Conservation (phyloP, 1,140 invertebrate species). For the Musca domestica region DNA sequence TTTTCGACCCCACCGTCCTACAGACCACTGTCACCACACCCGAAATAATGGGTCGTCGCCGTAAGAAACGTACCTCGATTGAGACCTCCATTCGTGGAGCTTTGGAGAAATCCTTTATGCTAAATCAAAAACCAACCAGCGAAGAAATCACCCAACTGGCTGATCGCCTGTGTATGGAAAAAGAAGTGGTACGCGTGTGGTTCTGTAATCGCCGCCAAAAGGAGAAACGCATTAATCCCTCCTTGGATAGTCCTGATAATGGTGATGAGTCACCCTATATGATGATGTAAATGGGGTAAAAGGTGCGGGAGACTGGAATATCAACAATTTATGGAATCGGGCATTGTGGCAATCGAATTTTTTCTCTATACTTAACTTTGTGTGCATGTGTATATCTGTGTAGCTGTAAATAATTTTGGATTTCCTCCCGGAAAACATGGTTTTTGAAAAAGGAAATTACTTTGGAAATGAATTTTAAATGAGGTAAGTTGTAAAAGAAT, state of each 20-base stretch:
- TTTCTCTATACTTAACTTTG: background rate
- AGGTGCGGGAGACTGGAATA: background rate
- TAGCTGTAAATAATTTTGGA: background rate
- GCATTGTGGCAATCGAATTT: conserved; percentile 18
- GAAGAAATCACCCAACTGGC: conserved; percentile 93
- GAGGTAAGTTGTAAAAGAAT: no score
- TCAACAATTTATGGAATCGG: background rate
- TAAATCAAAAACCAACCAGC: conserved; percentile 95
- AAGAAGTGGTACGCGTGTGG: conserved; percentile 96
- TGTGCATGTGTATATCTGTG: background rate
- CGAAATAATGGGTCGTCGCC: conserved; percentile 83
- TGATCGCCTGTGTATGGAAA: conserved; percentile 92
- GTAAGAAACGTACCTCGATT: conserved; percentile 97
- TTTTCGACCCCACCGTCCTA: conserved; percentile 63
- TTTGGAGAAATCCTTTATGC: conserved; percentile 90
- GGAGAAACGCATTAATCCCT: conserved; percentile 79
- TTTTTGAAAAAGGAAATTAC: no score
- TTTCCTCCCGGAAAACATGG: no score
- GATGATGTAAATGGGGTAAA: conserved; percentile 34
- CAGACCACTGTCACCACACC: conserved; percentile 78
- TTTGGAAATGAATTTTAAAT: no score
- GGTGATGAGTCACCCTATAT: conserved; percentile 48
- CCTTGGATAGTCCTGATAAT: conserved; percentile 55
- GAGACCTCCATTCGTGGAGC: conserved; percentile 91
- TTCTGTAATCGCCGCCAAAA: conserved; percentile 95